These are phyloP conservation scores for Melospiza georgiana DNA, from an alignment of 2,113 vertebrate genomes.

Conservation along the genomic window DNA sequence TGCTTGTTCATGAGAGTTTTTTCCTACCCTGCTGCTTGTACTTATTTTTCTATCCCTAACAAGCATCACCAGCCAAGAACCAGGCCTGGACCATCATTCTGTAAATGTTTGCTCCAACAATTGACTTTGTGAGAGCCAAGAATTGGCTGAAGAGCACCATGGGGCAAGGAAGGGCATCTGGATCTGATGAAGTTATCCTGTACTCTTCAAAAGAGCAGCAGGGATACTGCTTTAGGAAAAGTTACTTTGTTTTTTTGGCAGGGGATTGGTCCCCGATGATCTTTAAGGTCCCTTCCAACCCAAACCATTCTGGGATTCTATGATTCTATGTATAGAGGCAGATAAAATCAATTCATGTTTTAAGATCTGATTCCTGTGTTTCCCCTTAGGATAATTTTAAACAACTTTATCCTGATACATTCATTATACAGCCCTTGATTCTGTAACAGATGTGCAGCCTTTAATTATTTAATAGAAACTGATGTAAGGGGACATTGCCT, in stretches of 20 bases:
- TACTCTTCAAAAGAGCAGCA: neutral
- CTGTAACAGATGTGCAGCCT: neutral
- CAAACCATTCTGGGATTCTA: neutral
- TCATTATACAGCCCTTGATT: neutral
- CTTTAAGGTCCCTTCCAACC: neutral
- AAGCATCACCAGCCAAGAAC: neutral
- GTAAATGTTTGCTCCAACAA: neutral
- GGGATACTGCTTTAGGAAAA: neutral
- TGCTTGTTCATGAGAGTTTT: neutral
- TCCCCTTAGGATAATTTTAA: neutral
- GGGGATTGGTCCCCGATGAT: neutral
- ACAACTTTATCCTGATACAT: neutral
- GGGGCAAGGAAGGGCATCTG: neutral
- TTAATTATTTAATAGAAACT: constrained; percentile 30
- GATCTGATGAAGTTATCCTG: fast-evolving
- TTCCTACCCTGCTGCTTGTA: neutral
- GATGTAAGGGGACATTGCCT: neutral
- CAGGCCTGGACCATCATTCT: neutral
- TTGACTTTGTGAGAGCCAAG: neutral
- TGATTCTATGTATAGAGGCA: neutral
- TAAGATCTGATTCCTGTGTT: neutral
- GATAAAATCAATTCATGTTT: neutral
- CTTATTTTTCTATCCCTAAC: neutral
- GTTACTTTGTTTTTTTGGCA: neutral
- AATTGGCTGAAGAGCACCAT: neutral